Conservation (phyloP, 2,888 invertebrate genomes). For the Ischnus inquisitorius region DNA sequence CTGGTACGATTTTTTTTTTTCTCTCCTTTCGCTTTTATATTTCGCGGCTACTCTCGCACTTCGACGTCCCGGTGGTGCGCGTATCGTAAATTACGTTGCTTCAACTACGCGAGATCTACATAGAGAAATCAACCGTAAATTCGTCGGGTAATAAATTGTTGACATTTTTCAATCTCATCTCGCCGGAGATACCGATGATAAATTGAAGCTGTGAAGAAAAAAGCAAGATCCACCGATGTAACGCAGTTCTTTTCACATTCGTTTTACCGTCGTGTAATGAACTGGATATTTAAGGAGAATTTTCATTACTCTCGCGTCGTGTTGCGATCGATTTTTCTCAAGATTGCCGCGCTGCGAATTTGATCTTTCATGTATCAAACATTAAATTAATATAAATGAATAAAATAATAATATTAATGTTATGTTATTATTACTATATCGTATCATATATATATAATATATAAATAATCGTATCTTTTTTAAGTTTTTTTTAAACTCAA, state of each 20-base stretch:
- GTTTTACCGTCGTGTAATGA: background rate
- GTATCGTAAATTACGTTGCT: conserved; percentile 56
- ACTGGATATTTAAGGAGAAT: no score
- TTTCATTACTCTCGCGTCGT: no score
- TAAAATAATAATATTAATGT: no score
- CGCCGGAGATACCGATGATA: conserved; percentile 2
- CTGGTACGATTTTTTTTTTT: conserved; percentile 18
- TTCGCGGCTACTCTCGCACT: conserved; percentile 50
- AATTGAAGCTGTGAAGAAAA: background rate
- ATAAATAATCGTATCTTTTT: no score
- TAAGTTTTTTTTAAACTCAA: no score
- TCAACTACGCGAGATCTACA: conserved; percentile 23
- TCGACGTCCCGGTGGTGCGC: conserved; percentile 57
- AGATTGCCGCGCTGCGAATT: no score
- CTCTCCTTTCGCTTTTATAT: conserved; percentile 2
- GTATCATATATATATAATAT: no score
- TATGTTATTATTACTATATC: no score
- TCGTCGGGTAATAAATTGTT: conserved; percentile 47
- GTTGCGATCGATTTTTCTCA: no score
- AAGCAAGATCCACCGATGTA: background rate
- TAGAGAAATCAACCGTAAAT: conserved; percentile 48
- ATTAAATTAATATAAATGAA: no score
- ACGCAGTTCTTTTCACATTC: background rate
- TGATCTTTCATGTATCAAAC: no score
- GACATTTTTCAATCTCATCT: conserved; percentile 8